Percentiles rank a stretch among this genome's conserved stretches.
phyloP scores from a whole-genome alignment of 1,140 invertebrate genomes.

The Macrotrachela quadricornifera region DNA sequence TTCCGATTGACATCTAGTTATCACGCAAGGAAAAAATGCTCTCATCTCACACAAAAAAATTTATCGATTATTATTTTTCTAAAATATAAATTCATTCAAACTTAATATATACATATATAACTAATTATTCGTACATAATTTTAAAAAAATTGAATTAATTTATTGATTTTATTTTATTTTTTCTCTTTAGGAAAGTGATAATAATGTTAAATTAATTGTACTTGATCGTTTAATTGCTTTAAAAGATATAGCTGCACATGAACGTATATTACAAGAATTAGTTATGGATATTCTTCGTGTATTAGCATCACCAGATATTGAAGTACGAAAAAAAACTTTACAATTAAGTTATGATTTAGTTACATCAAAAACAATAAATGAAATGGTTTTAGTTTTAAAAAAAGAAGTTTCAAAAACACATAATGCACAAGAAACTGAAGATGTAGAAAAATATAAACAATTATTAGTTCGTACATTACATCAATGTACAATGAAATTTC shows the following conservation, averaged over 20 bases:
- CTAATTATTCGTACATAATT: no score
- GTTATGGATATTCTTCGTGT: constrained; percentile 96
- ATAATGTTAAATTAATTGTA: constrained; percentile 97
- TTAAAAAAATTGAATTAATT: no score
- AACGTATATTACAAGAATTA: constrained; percentile 41
- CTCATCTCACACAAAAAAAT: no score
- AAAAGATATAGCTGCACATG: constrained; percentile 36
- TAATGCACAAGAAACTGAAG: constrained; percentile 64
- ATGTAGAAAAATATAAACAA: constrained; percentile 75
- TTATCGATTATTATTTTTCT: no score
- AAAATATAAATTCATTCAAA: no score
- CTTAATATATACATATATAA: no score
- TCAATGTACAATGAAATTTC: constrained; percentile 85
- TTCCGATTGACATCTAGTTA: no score
- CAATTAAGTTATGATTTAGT: constrained; percentile 67
- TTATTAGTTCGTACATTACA: constrained; percentile 80
- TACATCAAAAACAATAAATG: constrained; percentile 66
- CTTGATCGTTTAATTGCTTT: constrained; percentile 74
- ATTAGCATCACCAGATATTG: constrained; percentile 71
- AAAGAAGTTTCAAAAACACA: constrained; percentile 43
- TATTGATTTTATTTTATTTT: no score
- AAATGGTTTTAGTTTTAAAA: constrained; percentile 71
- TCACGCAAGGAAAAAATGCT: no score
- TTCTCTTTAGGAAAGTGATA: constrained; percentile 98
- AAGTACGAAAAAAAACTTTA: constrained; percentile 67